These are phyloP conservation scores for Meloidogyne exigua DNA, from an alignment of 1,140 invertebrate species.

Conservation along the genomic window DNA sequence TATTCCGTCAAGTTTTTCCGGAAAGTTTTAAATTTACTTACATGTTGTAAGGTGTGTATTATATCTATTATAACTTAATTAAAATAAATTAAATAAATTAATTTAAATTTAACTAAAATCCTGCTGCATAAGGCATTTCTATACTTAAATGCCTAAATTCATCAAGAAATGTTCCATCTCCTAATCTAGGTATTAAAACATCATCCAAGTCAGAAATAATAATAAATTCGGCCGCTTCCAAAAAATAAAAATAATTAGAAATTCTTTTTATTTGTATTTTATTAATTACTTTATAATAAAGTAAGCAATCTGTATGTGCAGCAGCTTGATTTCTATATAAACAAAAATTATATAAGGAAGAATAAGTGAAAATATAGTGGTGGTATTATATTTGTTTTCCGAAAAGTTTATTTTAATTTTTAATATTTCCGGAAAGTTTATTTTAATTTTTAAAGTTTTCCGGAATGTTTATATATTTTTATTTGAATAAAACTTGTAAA, in stretches of 20 bases:
- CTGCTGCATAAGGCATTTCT: slow-evolving; percentile 41
- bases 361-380: not conserved
- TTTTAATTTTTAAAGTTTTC: not conserved
- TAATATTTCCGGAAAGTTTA: not conserved
- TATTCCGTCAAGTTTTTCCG: too few species aligned
- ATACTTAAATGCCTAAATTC: slow-evolving; percentile 42
- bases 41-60: slow-evolving; percentile 51
- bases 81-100: not conserved
- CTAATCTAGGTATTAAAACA: slow-evolving; percentile 46
- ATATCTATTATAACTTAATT: slow-evolving; percentile 43
- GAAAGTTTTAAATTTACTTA: slow-evolving; percentile 3
- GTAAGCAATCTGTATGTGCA: slow-evolving; percentile 62
- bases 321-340: slow-evolving; percentile 54
- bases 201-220: slow-evolving; percentile 56
- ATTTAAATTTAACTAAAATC: slow-evolving; percentile 29
- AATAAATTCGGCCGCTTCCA: slow-evolving; percentile 57
- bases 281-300: slow-evolving; percentile 54
- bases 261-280: not conserved
- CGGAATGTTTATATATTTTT: not conserved
- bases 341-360: not conserved
- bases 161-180: slow-evolving; percentile 45
- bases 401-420: not conserved
- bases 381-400: not conserved
- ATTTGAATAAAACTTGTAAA: not conserved
- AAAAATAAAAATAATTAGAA: slow-evolving; percentile 29